Evolutionary conservation across 2,888 invertebrate species (phyloP).

Genomic region (Amphipoea oculea): DNA sequence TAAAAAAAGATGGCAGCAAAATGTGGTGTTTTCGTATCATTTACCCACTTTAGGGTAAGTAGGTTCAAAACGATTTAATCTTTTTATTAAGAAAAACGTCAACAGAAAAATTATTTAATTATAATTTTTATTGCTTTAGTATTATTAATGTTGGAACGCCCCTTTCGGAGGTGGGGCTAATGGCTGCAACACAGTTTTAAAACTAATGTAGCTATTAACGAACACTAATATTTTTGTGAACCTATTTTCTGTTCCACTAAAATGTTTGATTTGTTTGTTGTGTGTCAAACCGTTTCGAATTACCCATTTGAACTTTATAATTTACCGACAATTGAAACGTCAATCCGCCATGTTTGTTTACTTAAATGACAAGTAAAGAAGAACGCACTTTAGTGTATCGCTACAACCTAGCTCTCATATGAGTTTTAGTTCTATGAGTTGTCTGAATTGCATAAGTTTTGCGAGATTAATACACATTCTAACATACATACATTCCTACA

Average conservation of each 20-base stretch:
- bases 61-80: not conserved
- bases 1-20: not conserved
- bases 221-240: not conserved
- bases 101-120: not conserved
- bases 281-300: not conserved
- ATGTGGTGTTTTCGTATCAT: not conserved
- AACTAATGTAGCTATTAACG: not conserved
- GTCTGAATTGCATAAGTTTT: constrained; percentile 37
- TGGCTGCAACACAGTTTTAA: not conserved
- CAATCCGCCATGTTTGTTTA: constrained; percentile 8
- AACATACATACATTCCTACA: not conserved
- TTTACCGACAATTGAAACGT: not conserved
- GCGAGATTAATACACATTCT: constrained; percentile 36
- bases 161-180: not conserved
- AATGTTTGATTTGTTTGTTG: too few species aligned
- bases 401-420: constrained; percentile 28
- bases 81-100: not conserved
- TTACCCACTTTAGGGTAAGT: not conserved
- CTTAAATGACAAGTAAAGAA: not conserved
- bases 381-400: constrained; percentile 15
- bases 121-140: not conserved
- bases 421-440: constrained; percentile 23
- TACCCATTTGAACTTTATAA: not conserved
- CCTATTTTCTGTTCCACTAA: not conserved
- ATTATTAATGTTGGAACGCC: not conserved